phyloP scores from a whole-genome alignment of 2,113 vertebrate species.

The Hemibates koningsi region DNA sequence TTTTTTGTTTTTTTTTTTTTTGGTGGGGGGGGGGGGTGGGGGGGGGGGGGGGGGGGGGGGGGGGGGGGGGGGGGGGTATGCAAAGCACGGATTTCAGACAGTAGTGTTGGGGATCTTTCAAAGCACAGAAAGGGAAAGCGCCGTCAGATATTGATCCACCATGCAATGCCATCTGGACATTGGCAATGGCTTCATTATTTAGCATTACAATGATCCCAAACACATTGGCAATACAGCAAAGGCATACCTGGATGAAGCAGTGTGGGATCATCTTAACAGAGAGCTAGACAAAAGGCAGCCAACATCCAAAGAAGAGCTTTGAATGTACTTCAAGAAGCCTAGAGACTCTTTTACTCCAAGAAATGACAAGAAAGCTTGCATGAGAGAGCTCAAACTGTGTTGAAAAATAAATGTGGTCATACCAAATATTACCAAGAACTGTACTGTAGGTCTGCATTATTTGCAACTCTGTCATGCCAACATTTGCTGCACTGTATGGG shows the following conservation, averaged over 20 bases:
- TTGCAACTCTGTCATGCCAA: not conserved
- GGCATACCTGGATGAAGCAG: not conserved
- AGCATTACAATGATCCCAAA: not conserved
- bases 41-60: too few relatives aligned
- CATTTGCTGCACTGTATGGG: not conserved
- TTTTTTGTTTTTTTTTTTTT: too few relatives aligned
- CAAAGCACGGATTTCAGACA: not conserved
- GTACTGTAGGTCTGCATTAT: not conserved
- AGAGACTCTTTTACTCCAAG: not conserved
- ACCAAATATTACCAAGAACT: not conserved
- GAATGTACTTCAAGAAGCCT: not conserved
- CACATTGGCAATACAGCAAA: not conserved
- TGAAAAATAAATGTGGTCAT: not conserved
- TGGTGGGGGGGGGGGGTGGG: too few relatives aligned
- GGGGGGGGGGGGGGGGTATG: too few relatives aligned
- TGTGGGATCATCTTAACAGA: not conserved
- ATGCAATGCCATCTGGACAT: not conserved
- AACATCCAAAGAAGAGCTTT: not conserved
- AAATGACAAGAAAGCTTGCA: not conserved
- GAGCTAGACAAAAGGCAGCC: not conserved
- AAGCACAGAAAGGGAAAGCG: not conserved
- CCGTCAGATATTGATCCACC: not conserved
- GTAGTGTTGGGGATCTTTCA: not conserved
- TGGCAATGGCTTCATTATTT: not conserved
- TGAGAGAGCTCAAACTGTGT: not conserved